These are phyloP conservation scores for Petrophora chlorosata DNA, from an alignment of 2,888 invertebrate species.

Conservation along the genomic window DNA sequence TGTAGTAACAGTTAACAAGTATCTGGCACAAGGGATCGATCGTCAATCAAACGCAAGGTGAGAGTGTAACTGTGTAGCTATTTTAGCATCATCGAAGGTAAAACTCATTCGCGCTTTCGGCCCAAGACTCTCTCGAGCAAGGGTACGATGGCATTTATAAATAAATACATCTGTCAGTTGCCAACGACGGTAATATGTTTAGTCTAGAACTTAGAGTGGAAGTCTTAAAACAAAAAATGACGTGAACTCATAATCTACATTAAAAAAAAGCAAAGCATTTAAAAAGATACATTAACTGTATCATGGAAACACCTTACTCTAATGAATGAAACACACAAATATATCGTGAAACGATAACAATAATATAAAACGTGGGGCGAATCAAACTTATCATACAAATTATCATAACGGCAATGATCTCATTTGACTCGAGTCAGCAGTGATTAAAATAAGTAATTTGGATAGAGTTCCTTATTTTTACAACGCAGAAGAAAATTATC, in stretches of 20 bases:
- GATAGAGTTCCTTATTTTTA: conserved; percentile 65
- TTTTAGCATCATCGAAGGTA: conserved; percentile 83
- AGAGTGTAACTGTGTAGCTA: conserved; percentile 79
- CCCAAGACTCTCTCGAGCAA: conserved; percentile 78
- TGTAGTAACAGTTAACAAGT: conserved; percentile 72
- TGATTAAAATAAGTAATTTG: conserved; percentile 63
- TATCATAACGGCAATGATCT: conserved; percentile 76
- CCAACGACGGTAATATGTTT: conserved; percentile 60
- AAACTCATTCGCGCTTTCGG: conserved; percentile 81
- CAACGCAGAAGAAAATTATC: conserved; percentile 74
- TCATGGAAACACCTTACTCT: conserved; percentile 26
- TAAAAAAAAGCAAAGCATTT: no score
- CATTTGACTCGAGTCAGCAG: conserved; percentile 59
- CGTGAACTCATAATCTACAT: conserved; percentile 10
- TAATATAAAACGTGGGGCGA: conserved; percentile 46
- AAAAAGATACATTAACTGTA: conserved; percentile 1
- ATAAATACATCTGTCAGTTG: conserved; percentile 74
- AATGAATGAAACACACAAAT: conserved; percentile 48
- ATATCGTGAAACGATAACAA: conserved; percentile 38
- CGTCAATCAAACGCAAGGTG: conserved; percentile 84
- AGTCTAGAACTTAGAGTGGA: conserved; percentile 50
- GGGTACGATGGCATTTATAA: conserved; percentile 78
- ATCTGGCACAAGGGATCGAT: conserved; percentile 83
- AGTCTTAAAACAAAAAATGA: conserved; percentile 31
- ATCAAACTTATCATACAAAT: conserved; percentile 53